A percentile compares a stretch with the other conserved stretches of the same genome.
These are phyloP conservation scores for Drosophila auraria DNA, from an alignment of 1,140 invertebrate species.

Conservation along the genomic window DNA sequence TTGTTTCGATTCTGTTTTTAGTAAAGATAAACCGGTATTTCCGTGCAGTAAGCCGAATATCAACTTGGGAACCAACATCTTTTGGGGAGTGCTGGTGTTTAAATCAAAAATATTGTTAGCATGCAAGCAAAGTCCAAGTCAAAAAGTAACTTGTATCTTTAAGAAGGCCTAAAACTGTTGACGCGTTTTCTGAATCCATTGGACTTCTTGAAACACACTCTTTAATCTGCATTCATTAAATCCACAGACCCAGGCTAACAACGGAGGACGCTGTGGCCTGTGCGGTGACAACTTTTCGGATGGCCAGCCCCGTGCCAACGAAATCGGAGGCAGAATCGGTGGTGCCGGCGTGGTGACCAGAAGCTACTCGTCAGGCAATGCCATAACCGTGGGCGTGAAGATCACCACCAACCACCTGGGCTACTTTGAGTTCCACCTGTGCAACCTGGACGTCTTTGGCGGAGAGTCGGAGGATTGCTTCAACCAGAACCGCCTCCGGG, in stretches of 20 bases:
- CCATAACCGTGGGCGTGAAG: conserved; percentile 76
- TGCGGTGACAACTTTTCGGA: conserved; percentile 87
- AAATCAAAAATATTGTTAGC: no score
- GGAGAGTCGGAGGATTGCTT: conserved; percentile 88
- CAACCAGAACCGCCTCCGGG: conserved; percentile 84
- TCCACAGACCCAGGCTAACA: conserved; percentile 62
- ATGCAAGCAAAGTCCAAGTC: no score
- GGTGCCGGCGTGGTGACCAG: conserved; percentile 86
- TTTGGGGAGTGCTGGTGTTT: no score
- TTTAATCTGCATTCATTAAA: not conserved
- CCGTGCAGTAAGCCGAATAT: no score
- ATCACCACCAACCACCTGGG: conserved; percentile 87
- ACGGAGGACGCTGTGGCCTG: conserved; percentile 87
- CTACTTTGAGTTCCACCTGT: conserved; percentile 87
- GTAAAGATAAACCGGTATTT: no score
- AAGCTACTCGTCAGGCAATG: conserved; percentile 75
- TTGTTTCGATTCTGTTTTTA: no score
- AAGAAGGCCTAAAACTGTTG: no score
- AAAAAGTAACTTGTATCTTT: no score
- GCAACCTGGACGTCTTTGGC: conserved; percentile 84
- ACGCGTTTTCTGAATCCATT: not conserved
- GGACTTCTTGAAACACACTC: not conserved
- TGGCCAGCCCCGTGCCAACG: conserved; percentile 87
- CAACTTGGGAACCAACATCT: no score
- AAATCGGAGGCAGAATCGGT: conserved; percentile 88